These are phyloP conservation scores for Crematogaster levior DNA, from an alignment of 2,888 invertebrate genomes.

Conservation along the genomic window DNA sequence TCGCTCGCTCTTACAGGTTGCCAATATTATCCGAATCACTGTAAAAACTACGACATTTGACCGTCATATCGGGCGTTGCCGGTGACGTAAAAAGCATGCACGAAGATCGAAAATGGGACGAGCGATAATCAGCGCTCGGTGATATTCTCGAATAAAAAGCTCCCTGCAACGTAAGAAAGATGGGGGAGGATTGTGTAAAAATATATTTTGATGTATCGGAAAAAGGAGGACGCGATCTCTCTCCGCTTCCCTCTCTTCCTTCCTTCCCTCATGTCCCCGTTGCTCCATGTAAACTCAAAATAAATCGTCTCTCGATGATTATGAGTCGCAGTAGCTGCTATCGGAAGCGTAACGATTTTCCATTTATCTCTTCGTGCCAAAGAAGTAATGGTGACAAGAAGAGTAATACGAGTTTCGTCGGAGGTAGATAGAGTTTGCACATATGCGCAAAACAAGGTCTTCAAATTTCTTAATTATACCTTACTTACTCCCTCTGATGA, in stretches of 20 bases:
- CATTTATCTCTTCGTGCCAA: not conserved
- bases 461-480: no score
- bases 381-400: not conserved
- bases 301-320: not conserved
- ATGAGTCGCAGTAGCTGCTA: not conserved
- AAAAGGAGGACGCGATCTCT: not conserved
- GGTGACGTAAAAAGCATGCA: constrained; percentile 25
- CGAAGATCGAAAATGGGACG: constrained; percentile 45
- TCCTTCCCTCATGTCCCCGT: not conserved
- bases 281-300: constrained; percentile 18
- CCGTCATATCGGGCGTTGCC: constrained; percentile 39
- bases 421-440: no score
- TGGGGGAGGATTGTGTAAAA: not conserved
- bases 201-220: constrained; percentile 42
- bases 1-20: constrained; percentile 50
- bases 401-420: no score
- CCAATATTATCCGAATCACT: constrained; percentile 45
- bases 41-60: constrained; percentile 36
- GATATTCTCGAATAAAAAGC: not conserved
- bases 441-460: no score
- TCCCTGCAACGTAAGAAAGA: constrained; percentile 3
- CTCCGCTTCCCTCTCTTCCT: not conserved
- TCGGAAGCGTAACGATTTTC: not conserved
- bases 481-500: no score
- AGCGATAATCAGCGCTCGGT: constrained; percentile 42